Conservation (phyloP, 2,888 invertebrate species). For the Drosophila formosana region DNA sequence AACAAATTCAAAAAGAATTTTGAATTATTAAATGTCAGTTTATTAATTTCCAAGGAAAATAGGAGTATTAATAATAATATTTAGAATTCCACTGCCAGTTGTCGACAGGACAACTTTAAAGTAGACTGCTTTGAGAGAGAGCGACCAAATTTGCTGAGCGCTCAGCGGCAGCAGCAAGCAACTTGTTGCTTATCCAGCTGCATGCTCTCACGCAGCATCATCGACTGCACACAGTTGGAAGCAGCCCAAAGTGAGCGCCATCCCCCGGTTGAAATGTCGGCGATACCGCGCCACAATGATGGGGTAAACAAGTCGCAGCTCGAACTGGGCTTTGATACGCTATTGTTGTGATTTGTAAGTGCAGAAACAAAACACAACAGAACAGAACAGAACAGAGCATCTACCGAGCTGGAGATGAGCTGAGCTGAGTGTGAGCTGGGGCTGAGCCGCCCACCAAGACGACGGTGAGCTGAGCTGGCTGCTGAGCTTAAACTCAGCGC, state of each 20-base stretch:
- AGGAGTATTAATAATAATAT: neutral
- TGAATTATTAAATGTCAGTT: no score
- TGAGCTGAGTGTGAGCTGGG: slow-evolving; percentile 11
- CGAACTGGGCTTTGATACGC: slow-evolving; percentile 36
- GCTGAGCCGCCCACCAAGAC: slow-evolving; percentile 14
- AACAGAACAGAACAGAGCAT: slow-evolving; percentile 6
- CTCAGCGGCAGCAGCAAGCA: slow-evolving; percentile 5
- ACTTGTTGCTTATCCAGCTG: slow-evolving; percentile 35
- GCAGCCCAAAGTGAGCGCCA: slow-evolving; percentile 33
- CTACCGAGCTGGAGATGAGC: slow-evolving; percentile 1
- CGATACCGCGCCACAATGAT: slow-evolving; percentile 29
- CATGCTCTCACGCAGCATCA: slow-evolving; percentile 48
- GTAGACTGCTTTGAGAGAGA: neutral
- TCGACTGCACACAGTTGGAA: slow-evolving; percentile 14
- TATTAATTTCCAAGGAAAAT: neutral
- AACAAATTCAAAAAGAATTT: no score
- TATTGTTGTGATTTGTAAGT: slow-evolving; percentile 36
- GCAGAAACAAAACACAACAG: slow-evolving; percentile 1
- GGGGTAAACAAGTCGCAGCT: slow-evolving; percentile 20
- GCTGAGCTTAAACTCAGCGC: slow-evolving; percentile 27
- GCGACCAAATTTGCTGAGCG: neutral
- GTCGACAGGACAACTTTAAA: neutral
- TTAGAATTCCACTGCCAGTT: neutral
- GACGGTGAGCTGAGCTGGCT: slow-evolving; percentile 5
- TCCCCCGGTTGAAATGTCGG: slow-evolving; percentile 30